Percentiles rank a stretch among this genome's conserved stretches.
Conservation (phyloP, 2,888 invertebrate species). For the Troides helena region DNA sequence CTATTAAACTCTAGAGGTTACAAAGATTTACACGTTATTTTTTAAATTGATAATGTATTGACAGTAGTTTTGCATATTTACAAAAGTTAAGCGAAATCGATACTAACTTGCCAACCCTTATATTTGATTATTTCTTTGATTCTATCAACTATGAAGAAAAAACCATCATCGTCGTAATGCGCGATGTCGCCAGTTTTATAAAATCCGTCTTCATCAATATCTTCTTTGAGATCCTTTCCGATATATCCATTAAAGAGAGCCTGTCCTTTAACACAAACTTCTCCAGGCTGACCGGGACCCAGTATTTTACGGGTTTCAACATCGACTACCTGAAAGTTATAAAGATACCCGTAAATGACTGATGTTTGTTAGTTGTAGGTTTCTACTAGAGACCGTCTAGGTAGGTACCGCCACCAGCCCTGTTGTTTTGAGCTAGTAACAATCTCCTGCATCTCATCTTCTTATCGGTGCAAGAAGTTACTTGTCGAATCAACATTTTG, state of each 20-base stretch:
- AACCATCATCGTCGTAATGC: slow-evolving; percentile 61
- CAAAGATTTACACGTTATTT: too few species aligned
- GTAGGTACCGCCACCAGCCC: too few species aligned
- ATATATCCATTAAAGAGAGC: slow-evolving; percentile 59
- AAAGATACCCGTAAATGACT: slow-evolving; percentile 11
- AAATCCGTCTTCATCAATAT: slow-evolving; percentile 57
- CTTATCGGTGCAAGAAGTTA: too few species aligned
- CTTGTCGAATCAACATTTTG: too few species aligned
- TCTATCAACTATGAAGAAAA: slow-evolving; percentile 59
- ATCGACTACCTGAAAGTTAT: slow-evolving; percentile 52
- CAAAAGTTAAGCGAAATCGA: neutral
- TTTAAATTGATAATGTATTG: too few species aligned
- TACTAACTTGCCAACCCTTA: slow-evolving; percentile 59
- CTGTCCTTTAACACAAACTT: slow-evolving; percentile 57
- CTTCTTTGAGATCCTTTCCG: slow-evolving; percentile 47
- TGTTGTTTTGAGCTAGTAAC: too few species aligned
- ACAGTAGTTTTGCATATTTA: neutral
- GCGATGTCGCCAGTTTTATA: slow-evolving; percentile 63
- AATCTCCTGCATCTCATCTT: too few species aligned
- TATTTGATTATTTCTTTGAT: slow-evolving; percentile 67
- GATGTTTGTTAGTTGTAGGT: neutral
- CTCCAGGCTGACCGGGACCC: slow-evolving; percentile 56
- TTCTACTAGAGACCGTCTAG: too few species aligned
- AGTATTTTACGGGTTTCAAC: slow-evolving; percentile 51
- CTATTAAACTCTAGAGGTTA: neutral